These are phyloP conservation scores for Strix aluco DNA, from an alignment of 2,113 vertebrate species.

Conservation along the genomic window DNA sequence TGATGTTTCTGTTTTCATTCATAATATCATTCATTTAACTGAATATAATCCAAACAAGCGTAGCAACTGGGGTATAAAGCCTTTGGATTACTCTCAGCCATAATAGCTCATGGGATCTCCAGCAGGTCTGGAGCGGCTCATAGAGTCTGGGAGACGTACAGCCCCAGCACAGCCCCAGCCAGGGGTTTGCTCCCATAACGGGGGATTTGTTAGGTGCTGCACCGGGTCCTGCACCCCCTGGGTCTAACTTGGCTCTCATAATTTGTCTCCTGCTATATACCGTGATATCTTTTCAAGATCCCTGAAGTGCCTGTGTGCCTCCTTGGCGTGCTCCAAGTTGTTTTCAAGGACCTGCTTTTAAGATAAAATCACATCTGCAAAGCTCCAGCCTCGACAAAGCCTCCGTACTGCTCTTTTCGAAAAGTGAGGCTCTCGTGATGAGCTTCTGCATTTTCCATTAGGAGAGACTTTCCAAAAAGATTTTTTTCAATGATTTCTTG, in stretches of 20 bases:
- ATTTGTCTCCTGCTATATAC: not conserved
- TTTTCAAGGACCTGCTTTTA: constrained; percentile 35
- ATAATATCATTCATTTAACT: not conserved
- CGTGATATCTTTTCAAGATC: not conserved
- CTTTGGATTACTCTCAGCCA: not conserved
- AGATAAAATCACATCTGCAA: not conserved
- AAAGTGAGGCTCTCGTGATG: not conserved
- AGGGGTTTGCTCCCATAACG: not conserved
- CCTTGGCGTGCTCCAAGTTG: not conserved
- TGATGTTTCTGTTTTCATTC: not conserved
- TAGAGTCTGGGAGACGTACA: not conserved
- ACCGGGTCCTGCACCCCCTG: not conserved
- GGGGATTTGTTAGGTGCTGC: not conserved
- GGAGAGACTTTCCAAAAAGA: not conserved
- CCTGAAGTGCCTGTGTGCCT: not conserved
- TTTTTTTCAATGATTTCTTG: constrained; percentile 1
- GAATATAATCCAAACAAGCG: not conserved
- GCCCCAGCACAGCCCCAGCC: not conserved
- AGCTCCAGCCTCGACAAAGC: not conserved
- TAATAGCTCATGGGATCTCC: not conserved
- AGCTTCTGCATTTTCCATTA: constrained; percentile 29
- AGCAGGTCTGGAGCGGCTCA: not conserved
- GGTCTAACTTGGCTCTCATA: not conserved
- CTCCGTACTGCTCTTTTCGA: not conserved
- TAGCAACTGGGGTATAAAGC: not conserved